Base-by-base conservation (phyloP, 2,888 invertebrate genomes). In the Sympetrum striolatum region DNA sequence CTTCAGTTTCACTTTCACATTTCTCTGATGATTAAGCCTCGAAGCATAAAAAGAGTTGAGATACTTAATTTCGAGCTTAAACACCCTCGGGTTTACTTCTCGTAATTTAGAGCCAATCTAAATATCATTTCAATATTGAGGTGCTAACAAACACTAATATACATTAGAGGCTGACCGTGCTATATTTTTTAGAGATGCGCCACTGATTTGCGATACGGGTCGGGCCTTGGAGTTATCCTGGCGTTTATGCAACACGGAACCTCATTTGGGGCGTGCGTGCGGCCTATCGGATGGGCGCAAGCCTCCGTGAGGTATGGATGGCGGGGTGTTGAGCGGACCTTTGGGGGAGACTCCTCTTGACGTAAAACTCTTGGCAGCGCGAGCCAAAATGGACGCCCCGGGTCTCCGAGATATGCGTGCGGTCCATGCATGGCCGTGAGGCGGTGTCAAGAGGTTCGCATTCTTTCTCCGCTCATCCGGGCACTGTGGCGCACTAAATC, bases 351-450 rank as follows among this genome's bases (percentile, higher is more conserved):
- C 58, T 60, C 60, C 60, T 86, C 86, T 64, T 60, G 86, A 86
- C 86, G 86, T 60, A 86, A 86, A 86, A 86, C 86, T 86, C 86
- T 86, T 60, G 86, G 60, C 58, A 37, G 64, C 58, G 64, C 53
- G 60, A 86, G 86, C 86, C 86, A 86, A 86, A 60, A 86, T 86
- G 86, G 86, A 86, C 64, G 86, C 86, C 39, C 64, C 80, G 31
- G 73, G n/a, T 64, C 64, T 64, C 73, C 73, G 58, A 60, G 86
- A 86, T 82, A 82, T 82, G 82, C 82, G 58, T 60, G 25, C 86
- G 86, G 86, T 60, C 86, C 86, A 86, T 86, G 86, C 86, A 58
- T 60, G 86, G 86, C 60, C 60, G 86, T 60, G 86, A 60, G n/a
- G 86, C 53, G 82, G 39, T 86, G 86, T 86, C 60, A 64, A n/a